These are phyloP conservation scores for Meteorus cinctellus DNA, from an alignment of 2,888 invertebrate species.

Conservation along the genomic window DNA sequence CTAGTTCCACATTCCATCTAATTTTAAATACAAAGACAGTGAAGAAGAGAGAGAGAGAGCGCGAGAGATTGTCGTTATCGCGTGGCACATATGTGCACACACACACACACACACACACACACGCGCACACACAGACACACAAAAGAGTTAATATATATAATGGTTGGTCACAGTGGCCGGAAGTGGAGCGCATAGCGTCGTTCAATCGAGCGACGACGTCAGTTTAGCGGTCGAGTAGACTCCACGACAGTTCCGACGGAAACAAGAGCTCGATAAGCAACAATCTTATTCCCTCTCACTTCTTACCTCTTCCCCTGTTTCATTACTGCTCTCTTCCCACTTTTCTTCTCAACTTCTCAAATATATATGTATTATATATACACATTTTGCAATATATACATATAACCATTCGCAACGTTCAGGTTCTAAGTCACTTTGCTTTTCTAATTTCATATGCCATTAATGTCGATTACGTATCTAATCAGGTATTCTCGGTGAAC, in stretches of 20 bases:
- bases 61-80: constrained; percentile 29
- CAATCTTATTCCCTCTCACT: background rate
- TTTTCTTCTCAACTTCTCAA: background rate
- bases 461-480: constrained; percentile 63
- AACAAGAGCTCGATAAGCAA: constrained; percentile 49
- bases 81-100: background rate
- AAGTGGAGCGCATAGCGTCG: constrained; percentile 23
- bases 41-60: background rate
- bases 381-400: background rate
- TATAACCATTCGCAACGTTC: background rate
- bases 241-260: constrained; percentile 55
- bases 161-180: constrained; percentile 27
- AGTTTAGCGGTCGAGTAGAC: constrained; percentile 25
- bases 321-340: background rate
- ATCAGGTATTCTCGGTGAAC: constrained; percentile 48
- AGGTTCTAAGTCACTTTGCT: constrained; percentile 34
- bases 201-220: constrained; percentile 28
- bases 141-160: background rate
- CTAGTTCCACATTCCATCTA: background rate
- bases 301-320: background rate
- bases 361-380: background rate
- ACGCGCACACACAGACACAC: background rate
- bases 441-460: constrained; percentile 62
- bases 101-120: background rate
- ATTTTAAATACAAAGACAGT: background rate